Evolutionary conservation across 2,797 vertebrate species (phyloP), one percentile per base, ranked within the genome.

Genomic region (Myotis daubentonii): DNA sequence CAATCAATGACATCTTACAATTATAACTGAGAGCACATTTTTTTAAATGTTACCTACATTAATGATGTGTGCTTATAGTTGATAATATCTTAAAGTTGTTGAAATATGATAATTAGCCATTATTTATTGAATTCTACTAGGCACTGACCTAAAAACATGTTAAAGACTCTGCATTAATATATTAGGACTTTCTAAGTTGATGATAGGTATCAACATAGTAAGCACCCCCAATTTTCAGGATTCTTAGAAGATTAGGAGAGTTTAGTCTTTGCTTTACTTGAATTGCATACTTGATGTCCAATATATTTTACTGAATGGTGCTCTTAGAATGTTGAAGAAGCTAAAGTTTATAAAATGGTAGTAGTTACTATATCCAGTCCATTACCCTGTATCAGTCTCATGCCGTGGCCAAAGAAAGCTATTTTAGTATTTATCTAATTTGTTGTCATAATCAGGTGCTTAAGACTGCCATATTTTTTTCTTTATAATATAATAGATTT

Each of bases 281-380:
- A 49, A 70, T 55, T 65, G 23, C 7, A 41, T 91, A 25, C 57
- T 30, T 75, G 70, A 71, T 85, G 38, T 4, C 33, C 20, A 91
- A 0, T 66, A 1, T 76, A 25, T 41, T 82, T 86, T 93, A 3
- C 87, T 74, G 30, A 88, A 70, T 55, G 30, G 38, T 81, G 53
- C 28, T 90, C 30, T 87, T 66, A 87, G 16, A 76, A 28, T 78
- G n/a, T 72, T 83, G 25, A 88, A 72, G 41, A 94, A 75, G n/a
- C 83, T 72, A 47, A 89, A 36, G 68, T 57, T 90, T 65, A 16
- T 89, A 44, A 72, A 91, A 23, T 49, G 25, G 5, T 62, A 33
- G 20, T 55, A 62, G 33, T 36, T 47, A 22, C 41, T 25, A 33
- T 85, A 28, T 71, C 19, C 5, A 79, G 8, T 11, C 28, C 12